phyloP scores from a whole-genome alignment of 2,797 vertebrate species.

The Menidia menidia region DNA sequence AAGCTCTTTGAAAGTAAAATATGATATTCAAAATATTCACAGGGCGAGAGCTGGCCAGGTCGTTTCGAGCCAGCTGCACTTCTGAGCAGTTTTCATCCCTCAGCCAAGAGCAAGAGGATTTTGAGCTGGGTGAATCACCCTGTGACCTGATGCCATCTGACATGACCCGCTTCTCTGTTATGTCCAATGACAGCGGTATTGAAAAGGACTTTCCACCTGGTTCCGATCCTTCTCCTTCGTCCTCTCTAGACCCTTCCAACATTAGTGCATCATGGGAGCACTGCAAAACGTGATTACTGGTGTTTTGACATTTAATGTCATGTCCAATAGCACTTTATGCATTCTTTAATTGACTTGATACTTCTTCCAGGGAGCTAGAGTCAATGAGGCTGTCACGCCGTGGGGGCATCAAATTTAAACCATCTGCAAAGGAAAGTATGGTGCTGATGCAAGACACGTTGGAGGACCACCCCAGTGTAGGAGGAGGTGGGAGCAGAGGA shows the following conservation, averaged over 20 bases:
- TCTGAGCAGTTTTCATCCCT: constrained; percentile 69
- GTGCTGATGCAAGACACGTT: constrained; percentile 81
- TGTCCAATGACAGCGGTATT: constrained; percentile 95
- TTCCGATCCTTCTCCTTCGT: constrained; percentile 31
- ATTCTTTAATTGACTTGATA: background rate
- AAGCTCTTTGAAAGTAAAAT: background rate
- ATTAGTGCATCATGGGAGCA: constrained; percentile 20
- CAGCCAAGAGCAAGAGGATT: constrained; percentile 82
- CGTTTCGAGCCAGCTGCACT: constrained; percentile 78
- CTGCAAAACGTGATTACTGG: constrained; percentile 51
- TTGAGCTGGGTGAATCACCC: constrained; percentile 82
- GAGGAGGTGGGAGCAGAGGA: constrained; percentile 67
- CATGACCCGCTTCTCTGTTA: constrained; percentile 86
- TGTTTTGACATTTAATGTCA: background rate
- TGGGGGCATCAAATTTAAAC: constrained; percentile 88
- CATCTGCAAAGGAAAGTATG: constrained; percentile 77
- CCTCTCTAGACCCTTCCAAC: constrained; percentile 28
- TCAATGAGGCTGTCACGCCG: constrained; percentile 81
- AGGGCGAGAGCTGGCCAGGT: constrained; percentile 91
- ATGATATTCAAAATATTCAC: constrained; percentile 11
- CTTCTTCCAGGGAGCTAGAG: constrained; percentile 69
- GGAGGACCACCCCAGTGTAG: constrained; percentile 62
- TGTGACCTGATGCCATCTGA: constrained; percentile 62
- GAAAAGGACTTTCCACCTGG: constrained; percentile 87
- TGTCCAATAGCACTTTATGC: background rate